Evolutionary conservation across 2,797 vertebrate genomes (phyloP), one percentile per base, ranked within the genome.

Genomic region (Ambastaia sidthimunki): DNA sequence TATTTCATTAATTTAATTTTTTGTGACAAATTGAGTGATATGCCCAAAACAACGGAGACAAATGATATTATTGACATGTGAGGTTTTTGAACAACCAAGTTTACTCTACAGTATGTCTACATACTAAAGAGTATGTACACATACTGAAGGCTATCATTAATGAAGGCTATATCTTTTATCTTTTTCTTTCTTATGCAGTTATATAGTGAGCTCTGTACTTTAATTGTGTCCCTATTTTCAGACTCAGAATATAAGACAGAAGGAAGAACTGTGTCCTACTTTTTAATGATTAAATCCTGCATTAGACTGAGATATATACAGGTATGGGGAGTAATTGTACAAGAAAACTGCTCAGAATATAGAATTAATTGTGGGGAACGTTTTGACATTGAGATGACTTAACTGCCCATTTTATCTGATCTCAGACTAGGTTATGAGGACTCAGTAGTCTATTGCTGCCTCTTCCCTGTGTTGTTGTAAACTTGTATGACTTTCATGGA

Each of bases 161-260:
- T 52, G 19, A 54, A 66, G 28, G n/a, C 25, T 3, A 21, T 65
- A 50, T 66, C 25, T 71, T 63, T 65, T 31, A 75, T 25, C 3
- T 25, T 59, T 59, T 59, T 3, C 21, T 23, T 23, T 25, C 10
- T 25, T 55, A 3, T 55, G 4, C 57, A 28, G 18, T 31, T 84
- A 86, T 57, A 76, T 83, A 57, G 80, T 70, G 63, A 86, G 76
- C 37, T 19, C 55, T 67, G 59, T 57, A 80, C 63, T 74, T 44
- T 76, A 74, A 68, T 85, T 74, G 71, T 90, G 88, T 15, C 89
- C 87, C 90, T 81, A 7, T 89, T 91, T 86, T 70, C 67, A 79
- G 71, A 84, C 5, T 76, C 50, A 80, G 68, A 85, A 86, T 83
- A 82, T 65, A 31, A 48, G 28, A 82, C 73, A 67, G 70, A 69